Conservation (phyloP, 2,797 vertebrate species). For the Telmatherina bonti region DNA sequence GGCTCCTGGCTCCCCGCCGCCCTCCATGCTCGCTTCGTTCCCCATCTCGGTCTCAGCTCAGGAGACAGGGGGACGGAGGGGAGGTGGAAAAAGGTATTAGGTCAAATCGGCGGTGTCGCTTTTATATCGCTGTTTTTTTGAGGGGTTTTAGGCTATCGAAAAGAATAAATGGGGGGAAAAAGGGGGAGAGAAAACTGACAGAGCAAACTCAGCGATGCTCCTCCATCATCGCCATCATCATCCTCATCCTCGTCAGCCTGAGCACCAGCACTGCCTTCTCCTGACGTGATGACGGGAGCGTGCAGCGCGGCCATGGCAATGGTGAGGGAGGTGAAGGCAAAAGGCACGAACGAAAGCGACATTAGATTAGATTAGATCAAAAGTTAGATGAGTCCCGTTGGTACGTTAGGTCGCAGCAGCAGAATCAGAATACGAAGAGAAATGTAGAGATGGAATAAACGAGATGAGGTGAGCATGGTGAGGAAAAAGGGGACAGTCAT, state of each 20-base stretch:
- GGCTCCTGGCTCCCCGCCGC: slow-evolving; percentile 80
- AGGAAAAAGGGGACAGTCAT: background rate
- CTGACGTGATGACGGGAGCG: slow-evolving; percentile 72
- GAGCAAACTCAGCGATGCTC: slow-evolving; percentile 74
- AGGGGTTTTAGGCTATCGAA: slow-evolving; percentile 11
- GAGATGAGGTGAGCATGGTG: background rate
- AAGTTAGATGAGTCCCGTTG: slow-evolving; percentile 49
- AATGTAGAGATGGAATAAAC: background rate
- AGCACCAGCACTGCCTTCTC: slow-evolving; percentile 73
- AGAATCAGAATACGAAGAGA: slow-evolving; percentile 18
- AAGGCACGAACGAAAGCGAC: slow-evolving; percentile 37
- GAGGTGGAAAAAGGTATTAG: slow-evolving; percentile 49
- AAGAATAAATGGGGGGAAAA: slow-evolving; percentile 40
- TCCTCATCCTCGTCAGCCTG: slow-evolving; percentile 64
- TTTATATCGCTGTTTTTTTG: slow-evolving; percentile 26
- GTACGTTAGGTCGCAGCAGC: slow-evolving; percentile 19
- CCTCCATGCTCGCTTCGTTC: slow-evolving; percentile 88
- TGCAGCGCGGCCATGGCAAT: slow-evolving; percentile 51
- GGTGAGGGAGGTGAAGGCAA: slow-evolving; percentile 9
- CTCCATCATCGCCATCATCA: slow-evolving; percentile 76
- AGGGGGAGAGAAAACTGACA: slow-evolving; percentile 33
- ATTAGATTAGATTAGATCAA: slow-evolving; percentile 52
- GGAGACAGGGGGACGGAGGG: slow-evolving; percentile 59
- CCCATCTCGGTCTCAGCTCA: slow-evolving; percentile 81
- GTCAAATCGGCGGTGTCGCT: slow-evolving; percentile 37